A percentile compares a stretch with the other conserved stretches of the same genome.
Conservation (phyloP, 2,113 vertebrate genomes). For the Tetrax tetrax region DNA sequence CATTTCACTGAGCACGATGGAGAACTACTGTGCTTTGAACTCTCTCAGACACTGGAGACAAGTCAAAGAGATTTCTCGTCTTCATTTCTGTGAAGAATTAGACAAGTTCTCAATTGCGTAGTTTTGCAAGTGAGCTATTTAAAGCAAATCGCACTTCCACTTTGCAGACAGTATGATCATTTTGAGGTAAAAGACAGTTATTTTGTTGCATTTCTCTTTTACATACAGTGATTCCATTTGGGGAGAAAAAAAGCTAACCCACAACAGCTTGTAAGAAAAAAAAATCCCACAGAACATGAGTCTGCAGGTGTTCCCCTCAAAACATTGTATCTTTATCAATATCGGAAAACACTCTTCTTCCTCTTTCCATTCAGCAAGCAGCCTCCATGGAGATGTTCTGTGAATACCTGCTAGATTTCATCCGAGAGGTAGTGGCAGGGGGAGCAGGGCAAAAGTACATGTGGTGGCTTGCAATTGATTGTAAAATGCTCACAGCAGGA, state of each 20-base stretch:
- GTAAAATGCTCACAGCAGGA: not conserved
- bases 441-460: not conserved
- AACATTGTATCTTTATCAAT: not conserved
- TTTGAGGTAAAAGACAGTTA: not conserved
- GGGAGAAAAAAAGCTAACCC: not conserved
- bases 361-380: not conserved
- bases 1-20: not conserved
- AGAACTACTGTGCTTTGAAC: not conserved
- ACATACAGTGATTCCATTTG: not conserved
- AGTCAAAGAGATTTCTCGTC: not conserved
- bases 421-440: not conserved
- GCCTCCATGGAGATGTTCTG: not conserved
- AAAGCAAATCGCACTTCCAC: not conserved
- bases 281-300: not conserved
- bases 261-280: not conserved
- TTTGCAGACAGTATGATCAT: not conserved
- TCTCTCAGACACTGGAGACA: not conserved
- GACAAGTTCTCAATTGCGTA: not conserved
- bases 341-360: not conserved
- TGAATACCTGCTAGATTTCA: not conserved
- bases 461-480: not conserved
- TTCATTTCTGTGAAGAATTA: not conserved
- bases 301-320: not conserved
- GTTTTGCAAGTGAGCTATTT: not conserved
- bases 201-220: not conserved